Evolutionary conservation across 2,113 vertebrate species (phyloP).

Genomic region (Gopherus flavomarginatus): DNA sequence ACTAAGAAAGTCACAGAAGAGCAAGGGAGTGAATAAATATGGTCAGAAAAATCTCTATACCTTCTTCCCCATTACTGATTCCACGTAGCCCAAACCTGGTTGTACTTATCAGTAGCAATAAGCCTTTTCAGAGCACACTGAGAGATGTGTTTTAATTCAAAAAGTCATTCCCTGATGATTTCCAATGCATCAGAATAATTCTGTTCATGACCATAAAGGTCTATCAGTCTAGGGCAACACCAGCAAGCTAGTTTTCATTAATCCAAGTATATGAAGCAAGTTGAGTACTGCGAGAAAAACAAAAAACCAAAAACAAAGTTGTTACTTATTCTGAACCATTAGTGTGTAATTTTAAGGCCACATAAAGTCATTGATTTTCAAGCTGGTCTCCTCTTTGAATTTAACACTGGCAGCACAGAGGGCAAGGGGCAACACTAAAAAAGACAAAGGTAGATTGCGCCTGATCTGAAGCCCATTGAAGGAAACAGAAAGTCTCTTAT

Average conservation of each 20-base stretch:
- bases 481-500: not conserved
- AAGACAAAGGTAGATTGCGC: not conserved
- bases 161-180: not conserved
- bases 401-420: not conserved
- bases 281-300: not conserved
- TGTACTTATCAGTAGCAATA: not conserved
- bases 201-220: not conserved
- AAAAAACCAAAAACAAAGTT: not conserved
- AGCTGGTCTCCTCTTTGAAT: not conserved
- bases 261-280: not conserved
- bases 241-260: not conserved
- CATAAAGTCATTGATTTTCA: not conserved
- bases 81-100: not conserved
- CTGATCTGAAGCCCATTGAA: not conserved
- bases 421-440: not conserved
- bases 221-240: accelerated
- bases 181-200: not conserved
- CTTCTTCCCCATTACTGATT: not conserved
- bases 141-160: accelerated
- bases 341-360: not conserved
- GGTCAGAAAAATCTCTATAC: not conserved
- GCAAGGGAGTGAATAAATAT: not conserved
- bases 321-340: not conserved
- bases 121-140: not conserved
- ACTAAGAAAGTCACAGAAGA: not conserved